Percentiles rank a stretch among this genome's conserved stretches.
phyloP scores from a whole-genome alignment of 2,888 invertebrate species.

The Pollenia griseotomentosa region DNA sequence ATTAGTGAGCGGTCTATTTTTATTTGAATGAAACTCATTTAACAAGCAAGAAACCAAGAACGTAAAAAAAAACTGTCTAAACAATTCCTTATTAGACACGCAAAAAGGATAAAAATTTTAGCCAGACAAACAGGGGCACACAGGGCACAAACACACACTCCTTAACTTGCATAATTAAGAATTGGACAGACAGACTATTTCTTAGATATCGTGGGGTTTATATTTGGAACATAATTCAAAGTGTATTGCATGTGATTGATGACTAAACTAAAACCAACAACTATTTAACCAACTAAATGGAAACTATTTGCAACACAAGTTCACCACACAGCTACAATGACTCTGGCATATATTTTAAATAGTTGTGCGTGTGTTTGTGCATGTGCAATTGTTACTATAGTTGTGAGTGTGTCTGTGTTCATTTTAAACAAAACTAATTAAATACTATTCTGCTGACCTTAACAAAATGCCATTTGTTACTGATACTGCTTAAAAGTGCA shows the following conservation, averaged over 20 bases:
- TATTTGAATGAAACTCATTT: constrained; percentile 14
- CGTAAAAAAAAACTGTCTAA: constrained; percentile 60
- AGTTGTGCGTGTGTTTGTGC: background rate
- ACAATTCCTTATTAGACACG: constrained; percentile 69
- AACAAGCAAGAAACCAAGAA: constrained; percentile 6
- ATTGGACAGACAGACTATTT: constrained; percentile 14
- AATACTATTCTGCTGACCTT: constrained; percentile 72
- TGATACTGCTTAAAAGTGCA: constrained; percentile 64
- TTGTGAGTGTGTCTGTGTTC: constrained; percentile 17
- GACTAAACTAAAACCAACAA: constrained; percentile 62
- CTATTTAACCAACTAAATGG: constrained; percentile 59
- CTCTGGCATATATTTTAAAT: background rate
- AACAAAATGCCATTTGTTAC: constrained; percentile 72
- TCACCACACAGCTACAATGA: constrained; percentile 8
- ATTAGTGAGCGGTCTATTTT: constrained; percentile 64
- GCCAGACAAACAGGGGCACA: constrained; percentile 32
- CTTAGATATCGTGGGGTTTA: constrained; percentile 41
- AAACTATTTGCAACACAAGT: constrained; percentile 50
- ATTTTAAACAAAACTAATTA: constrained; percentile 68
- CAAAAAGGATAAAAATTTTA: constrained; percentile 54
- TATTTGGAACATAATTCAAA: background rate
- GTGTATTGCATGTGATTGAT: constrained; percentile 68
- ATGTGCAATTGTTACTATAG: background rate
- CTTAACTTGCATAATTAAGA: constrained; percentile 27
- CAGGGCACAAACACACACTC: constrained; percentile 6